Conservation (phyloP, 2,797 vertebrate species). For the Hypotaenidia philippensis region DNA sequence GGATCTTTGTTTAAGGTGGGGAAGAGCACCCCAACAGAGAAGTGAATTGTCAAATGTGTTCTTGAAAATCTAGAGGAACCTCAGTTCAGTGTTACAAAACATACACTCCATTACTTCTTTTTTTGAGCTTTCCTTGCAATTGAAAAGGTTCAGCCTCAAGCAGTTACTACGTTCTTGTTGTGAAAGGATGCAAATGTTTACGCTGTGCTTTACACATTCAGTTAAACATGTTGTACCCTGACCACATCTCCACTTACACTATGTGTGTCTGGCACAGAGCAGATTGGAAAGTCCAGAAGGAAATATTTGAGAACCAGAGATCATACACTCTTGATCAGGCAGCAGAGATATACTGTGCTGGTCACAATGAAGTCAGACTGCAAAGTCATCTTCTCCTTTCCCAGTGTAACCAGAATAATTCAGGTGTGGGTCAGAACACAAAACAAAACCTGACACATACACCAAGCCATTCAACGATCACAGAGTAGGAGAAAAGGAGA, state of each 20-base stretch:
- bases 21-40: neutral
- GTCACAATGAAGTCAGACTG: neutral
- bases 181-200: slow-evolving; percentile 36
- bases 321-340: neutral
- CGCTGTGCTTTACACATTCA: neutral
- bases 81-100: neutral
- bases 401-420: neutral
- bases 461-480: neutral
- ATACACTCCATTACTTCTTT: neutral
- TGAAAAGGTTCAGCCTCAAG: neutral
- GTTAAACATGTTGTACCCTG: neutral
- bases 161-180: neutral
- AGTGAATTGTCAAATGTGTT: neutral
- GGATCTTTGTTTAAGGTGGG: neutral
- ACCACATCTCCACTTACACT: neutral
- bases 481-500: neutral
- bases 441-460: neutral
- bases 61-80: neutral
- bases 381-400: neutral
- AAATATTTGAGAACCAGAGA: neutral
- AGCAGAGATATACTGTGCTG: neutral
- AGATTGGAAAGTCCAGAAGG: neutral
- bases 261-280: neutral
- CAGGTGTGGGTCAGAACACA: neutral
- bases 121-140: neutral